Evolutionary conservation across 2,797 vertebrate species (phyloP), one percentile per base, ranked within the genome.

Genomic region (Sebastes iracundus): DNA sequence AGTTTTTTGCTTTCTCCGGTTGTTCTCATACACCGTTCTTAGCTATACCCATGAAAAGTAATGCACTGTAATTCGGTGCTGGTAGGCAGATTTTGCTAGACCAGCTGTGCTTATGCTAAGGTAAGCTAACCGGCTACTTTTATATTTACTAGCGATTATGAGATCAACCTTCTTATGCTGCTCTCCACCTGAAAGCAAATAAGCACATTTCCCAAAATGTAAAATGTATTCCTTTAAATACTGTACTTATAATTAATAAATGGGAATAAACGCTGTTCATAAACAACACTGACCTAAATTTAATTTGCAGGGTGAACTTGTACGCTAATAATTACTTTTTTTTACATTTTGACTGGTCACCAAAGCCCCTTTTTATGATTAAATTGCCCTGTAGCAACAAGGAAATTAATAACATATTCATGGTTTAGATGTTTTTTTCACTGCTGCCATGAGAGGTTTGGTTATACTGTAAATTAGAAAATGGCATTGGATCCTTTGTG

Each of bases 381-480:
- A 8, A 30, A 66, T 65, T 53, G 7, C 55, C 16, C 6, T 33
- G 7, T 6, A 61, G 25, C 52, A 23, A 13, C 49, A 80, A 35
- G 23, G 1, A 70, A 71, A 75, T 72, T 1, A 63, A 56, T 32
- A 60, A 67, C 33, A 42, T 9, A 28, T 38, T 64, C 6, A 11
- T 42, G 18, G 27, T 61, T 70, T 27, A 46, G n/a, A 16, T 49
- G 10, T 69, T 72, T 81, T 64, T 20, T 67, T 22, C 22, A 75
- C 3, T 13, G 28, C 60, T 59, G 32, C 60, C 13, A 3, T 67
- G 9, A 49, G 27, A 60, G 27, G 16, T 78, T 70, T 56, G 65
- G 53, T 67, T 65, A 13, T 28, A 70, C 32, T 75, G 58, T 75
- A 46, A 66, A 86, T 64, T 33, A 53, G 9, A 32, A 67, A 33